These are phyloP conservation scores for Hemistola chrysoprasaria DNA, from an alignment of 2,888 invertebrate species.

Conservation along the genomic window DNA sequence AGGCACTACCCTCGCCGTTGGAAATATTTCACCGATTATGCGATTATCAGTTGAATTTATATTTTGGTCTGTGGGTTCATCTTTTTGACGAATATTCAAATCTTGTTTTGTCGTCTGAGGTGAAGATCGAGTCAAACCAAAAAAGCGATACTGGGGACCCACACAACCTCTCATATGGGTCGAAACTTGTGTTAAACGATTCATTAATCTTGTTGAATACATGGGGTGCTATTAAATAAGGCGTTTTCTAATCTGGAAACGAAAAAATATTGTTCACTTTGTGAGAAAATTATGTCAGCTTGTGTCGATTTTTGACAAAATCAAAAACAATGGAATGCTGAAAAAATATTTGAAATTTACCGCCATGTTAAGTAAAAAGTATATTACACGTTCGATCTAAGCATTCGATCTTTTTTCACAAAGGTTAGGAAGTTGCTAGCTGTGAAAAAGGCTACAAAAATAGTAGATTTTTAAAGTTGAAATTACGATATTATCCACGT, in stretches of 20 bases:
- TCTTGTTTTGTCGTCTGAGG: slow-evolving; percentile 43
- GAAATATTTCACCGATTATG: slow-evolving; percentile 45
- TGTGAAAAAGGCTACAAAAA: too few relatives aligned
- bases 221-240: too few relatives aligned
- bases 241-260: slow-evolving; percentile 16
- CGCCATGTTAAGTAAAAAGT: slow-evolving; percentile 34
- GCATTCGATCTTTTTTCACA: too few relatives aligned
- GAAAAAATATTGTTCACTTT: slow-evolving; percentile 7
- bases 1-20: slow-evolving; percentile 51
- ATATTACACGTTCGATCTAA: too few relatives aligned
- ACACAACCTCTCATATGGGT: slow-evolving; percentile 31
- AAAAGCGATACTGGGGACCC: slow-evolving; percentile 35
- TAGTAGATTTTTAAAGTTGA: too few relatives aligned
- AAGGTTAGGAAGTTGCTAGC: too few relatives aligned
- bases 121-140: slow-evolving; percentile 28
- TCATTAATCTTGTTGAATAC: slow-evolving; percentile 42
- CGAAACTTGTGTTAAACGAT: slow-evolving; percentile 42
- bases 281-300: too few relatives aligned
- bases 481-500: too few relatives aligned
- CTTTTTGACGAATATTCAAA: slow-evolving; percentile 21
- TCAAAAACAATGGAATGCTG: slow-evolving; percentile 39
- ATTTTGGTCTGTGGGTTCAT: slow-evolving; percentile 13
- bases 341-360: slow-evolving; percentile 43
- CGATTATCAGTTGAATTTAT: slow-evolving; percentile 7
- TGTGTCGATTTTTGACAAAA: too few relatives aligned